Evolutionary conservation across 2,888 invertebrate genomes (phyloP).

Genomic region (Drosophila melanosoma): DNA sequence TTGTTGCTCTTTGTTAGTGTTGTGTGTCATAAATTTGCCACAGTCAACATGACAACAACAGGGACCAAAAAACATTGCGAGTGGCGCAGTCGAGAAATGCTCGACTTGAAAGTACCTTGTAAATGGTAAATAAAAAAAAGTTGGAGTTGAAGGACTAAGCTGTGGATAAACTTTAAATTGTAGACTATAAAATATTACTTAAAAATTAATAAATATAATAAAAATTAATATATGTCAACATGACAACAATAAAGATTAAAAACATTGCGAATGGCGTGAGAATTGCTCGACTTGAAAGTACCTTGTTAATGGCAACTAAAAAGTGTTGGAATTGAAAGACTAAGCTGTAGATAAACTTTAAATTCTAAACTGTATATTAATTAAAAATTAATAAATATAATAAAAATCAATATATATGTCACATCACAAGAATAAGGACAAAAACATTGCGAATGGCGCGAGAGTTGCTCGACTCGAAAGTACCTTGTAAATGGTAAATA

Average conservation of each 20-base stretch:
- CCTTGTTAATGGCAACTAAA: background rate
- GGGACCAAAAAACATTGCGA: constrained; percentile 10
- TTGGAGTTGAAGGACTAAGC: background rate
- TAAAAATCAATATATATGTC: background rate
- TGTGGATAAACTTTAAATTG: background rate
- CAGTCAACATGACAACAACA: constrained; percentile 31
- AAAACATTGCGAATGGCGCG: background rate
- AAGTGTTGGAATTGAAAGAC: background rate
- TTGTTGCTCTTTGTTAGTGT: constrained; percentile 57
- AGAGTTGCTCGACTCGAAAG: background rate
- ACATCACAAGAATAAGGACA: constrained; percentile 25
- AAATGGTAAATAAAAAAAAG: background rate
- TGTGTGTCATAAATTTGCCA: constrained; percentile 66
- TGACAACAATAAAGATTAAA: constrained; percentile 25
- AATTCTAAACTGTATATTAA: background rate
- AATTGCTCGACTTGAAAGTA: background rate
- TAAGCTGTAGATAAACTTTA: background rate
- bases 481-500: background rate
- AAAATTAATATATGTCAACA: constrained; percentile 9
- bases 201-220: too few species aligned
- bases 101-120: constrained; percentile 5
- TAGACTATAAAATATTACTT: background rate
- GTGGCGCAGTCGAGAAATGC: too few species aligned
- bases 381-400: too few species aligned
- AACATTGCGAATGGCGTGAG: background rate